Evolutionary conservation across 2,797 vertebrate genomes (phyloP).

Genomic region (Cynodonichthys magdalenae): DNA sequence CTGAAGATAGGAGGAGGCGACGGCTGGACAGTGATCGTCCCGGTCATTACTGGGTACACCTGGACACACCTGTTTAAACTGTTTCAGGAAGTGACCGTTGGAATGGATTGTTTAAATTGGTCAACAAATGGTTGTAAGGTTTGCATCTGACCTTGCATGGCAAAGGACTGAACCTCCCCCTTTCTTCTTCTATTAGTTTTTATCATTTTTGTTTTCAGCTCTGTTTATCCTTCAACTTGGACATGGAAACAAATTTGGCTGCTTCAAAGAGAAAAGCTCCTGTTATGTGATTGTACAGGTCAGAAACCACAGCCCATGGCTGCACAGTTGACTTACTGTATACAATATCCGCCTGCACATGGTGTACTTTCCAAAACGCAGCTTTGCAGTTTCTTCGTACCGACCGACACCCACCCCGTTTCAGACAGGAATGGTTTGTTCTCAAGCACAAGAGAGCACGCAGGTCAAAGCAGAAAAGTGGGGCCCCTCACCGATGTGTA

Average conservation of each 20-base stretch:
- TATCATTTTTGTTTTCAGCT: constrained; percentile 21
- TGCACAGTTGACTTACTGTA: constrained; percentile 43
- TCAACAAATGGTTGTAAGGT: constrained; percentile 32
- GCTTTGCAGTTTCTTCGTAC: constrained; percentile 42
- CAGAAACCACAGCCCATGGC: constrained; percentile 31
- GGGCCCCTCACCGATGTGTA: neutral
- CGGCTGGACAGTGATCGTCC: constrained; percentile 21
- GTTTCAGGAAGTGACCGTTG: constrained; percentile 28
- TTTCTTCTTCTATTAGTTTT: neutral
- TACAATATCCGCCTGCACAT: constrained; percentile 21
- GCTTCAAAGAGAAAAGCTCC: constrained; percentile 30
- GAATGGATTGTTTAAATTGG: constrained; percentile 12
- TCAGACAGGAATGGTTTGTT: neutral
- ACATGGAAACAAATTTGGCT: constrained; percentile 40
- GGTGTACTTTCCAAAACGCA: constrained; percentile 56
- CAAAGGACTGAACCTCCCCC: constrained; percentile 32
- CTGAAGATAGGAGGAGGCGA: constrained; percentile 12
- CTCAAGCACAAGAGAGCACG: constrained; percentile 1
- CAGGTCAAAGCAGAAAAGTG: neutral
- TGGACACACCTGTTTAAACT: constrained; percentile 31
- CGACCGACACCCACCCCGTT: constrained; percentile 3
- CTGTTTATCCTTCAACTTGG: constrained; percentile 27
- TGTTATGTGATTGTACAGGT: constrained; percentile 45
- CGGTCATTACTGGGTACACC: constrained; percentile 9
- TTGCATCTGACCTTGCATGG: constrained; percentile 44